These are phyloP conservation scores for Julus scandinavius DNA, from an alignment of 2,888 invertebrate species.

Conservation along the genomic window DNA sequence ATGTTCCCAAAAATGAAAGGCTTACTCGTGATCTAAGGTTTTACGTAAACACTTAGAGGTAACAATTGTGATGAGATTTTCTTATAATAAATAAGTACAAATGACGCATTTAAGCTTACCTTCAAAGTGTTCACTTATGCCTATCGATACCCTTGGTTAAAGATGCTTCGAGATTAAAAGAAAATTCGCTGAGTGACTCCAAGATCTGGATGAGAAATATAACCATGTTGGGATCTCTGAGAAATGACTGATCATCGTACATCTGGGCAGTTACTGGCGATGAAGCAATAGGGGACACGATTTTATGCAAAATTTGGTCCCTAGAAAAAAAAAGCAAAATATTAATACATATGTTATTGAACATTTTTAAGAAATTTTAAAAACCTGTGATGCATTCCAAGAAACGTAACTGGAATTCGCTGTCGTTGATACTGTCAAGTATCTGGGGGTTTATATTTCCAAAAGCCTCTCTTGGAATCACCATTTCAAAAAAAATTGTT, in stretches of 20 bases:
- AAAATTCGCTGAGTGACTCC: slow-evolving; percentile 88
- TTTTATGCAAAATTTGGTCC: slow-evolving; percentile 88
- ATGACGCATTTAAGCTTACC: background rate
- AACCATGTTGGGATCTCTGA: slow-evolving; percentile 85
- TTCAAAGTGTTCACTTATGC: background rate
- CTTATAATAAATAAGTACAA: background rate
- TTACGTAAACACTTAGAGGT: background rate
- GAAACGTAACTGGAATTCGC: too few species aligned
- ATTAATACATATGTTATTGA: background rate
- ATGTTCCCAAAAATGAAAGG: background rate
- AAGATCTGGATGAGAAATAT: slow-evolving; percentile 91
- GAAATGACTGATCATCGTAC: slow-evolving; percentile 96
- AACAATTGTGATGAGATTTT: background rate
- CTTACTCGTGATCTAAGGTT: background rate
- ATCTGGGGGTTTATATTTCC: too few species aligned
- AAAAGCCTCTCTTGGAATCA: too few species aligned
- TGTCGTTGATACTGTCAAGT: too few species aligned
- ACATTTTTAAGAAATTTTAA: too few species aligned
- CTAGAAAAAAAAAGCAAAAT: slow-evolving; percentile 67
- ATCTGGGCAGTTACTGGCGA: slow-evolving; percentile 89
- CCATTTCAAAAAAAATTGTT: too few species aligned
- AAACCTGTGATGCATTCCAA: too few species aligned
- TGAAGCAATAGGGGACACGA: slow-evolving; percentile 90
- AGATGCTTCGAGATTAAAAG: slow-evolving; percentile 69
- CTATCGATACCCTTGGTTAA: slow-evolving; percentile 61